Evolutionary conservation across 2,888 invertebrate species (phyloP).

Genomic region (Polia nebulosa): DNA sequence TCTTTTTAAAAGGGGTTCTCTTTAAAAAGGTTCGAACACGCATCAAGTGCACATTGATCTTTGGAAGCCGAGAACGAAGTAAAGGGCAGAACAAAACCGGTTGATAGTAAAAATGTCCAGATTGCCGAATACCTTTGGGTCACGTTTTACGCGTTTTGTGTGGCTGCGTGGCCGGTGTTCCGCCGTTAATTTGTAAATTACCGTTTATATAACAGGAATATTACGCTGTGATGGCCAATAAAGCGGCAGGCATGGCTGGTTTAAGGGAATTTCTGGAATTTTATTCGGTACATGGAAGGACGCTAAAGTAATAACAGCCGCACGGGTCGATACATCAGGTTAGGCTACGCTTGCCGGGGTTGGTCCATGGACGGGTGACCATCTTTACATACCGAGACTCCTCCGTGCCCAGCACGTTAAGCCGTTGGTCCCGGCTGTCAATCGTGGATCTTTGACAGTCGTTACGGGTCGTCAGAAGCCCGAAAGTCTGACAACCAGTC

Average conservation of each 20-base stretch:
- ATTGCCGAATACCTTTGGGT: constrained; percentile 58
- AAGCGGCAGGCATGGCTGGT: constrained; percentile 11
- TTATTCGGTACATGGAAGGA: not conserved
- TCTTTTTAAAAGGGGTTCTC: not conserved
- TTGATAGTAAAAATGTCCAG: constrained; percentile 56
- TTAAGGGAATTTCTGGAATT: constrained; percentile 20
- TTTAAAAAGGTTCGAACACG: constrained; percentile 12
- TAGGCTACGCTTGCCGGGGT: no score
- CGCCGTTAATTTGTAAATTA: constrained; percentile 53
- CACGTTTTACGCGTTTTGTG: constrained; percentile 57
- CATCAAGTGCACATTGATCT: constrained; percentile 24
- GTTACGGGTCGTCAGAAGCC: no score
- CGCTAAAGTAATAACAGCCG: no score
- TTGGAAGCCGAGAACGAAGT: constrained; percentile 36
- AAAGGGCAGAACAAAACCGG: constrained; percentile 60
- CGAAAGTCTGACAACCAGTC: no score
- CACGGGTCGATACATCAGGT: no score
- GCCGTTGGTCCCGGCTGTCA: no score
- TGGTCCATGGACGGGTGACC: no score
- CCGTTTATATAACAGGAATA: constrained; percentile 45
- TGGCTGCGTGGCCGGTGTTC: constrained; percentile 43
- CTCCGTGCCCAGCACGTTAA: no score
- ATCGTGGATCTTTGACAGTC: no score
- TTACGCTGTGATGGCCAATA: constrained; percentile 41
- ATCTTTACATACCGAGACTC: no score